phyloP scores from a whole-genome alignment of 2,888 invertebrate genomes.

The Synanthedon andrenaeformis region DNA sequence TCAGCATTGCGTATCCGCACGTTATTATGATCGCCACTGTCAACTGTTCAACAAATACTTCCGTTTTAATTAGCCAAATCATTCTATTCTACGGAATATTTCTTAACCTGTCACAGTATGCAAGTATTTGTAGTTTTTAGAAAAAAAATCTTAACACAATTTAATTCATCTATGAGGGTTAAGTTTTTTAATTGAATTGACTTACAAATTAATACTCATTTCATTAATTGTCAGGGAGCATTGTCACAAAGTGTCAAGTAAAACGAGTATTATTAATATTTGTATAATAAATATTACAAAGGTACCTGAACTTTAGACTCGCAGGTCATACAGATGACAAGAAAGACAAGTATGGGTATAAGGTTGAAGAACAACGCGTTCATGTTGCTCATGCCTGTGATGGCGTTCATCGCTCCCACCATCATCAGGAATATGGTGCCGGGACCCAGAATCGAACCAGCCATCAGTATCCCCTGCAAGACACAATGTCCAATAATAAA shows the following conservation, averaged over 20 bases:
- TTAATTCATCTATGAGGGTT: no score
- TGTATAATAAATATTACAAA: no score
- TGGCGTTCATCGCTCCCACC: constrained; percentile 84
- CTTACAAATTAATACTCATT: no score
- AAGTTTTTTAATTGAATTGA: no score
- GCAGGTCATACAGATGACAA: constrained; percentile 76
- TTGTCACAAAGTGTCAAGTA: no score
- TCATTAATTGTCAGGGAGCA: no score
- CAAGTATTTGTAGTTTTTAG: no score
- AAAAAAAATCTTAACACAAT: no score
- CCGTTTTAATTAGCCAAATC: no score
- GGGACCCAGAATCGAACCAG: constrained; percentile 84
- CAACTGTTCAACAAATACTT: constrained; percentile 59
- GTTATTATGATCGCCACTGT: constrained; percentile 81
- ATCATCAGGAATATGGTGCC: constrained; percentile 87
- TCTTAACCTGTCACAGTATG: no score
- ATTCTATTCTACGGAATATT: no score
- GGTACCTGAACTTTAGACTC: constrained; percentile 76
- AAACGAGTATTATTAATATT: no score
- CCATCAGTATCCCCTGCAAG: constrained; percentile 71
- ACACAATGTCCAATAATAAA: constrained; percentile 5
- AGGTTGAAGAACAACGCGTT: constrained; percentile 75
- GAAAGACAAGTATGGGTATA: constrained; percentile 75
- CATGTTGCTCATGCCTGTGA: constrained; percentile 79
- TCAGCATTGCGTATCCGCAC: constrained; percentile 82